A percentile compares a stretch with the other conserved stretches of the same genome.
phyloP scores from a whole-genome alignment of 2,888 invertebrate species.

The Drosophila merina region DNA sequence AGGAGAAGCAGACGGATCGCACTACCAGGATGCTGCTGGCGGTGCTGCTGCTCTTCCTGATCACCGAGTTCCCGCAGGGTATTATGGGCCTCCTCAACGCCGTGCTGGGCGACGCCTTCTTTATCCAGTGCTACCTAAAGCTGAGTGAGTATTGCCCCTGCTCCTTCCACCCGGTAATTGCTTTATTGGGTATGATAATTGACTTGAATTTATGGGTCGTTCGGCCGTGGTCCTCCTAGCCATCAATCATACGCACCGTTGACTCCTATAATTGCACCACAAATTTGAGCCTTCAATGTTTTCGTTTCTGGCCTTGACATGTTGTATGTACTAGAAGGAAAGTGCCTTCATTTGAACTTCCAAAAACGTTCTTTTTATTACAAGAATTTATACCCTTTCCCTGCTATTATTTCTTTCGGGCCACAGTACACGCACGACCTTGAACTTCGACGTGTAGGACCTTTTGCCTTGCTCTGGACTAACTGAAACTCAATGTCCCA shows the following conservation, averaged over 20 bases:
- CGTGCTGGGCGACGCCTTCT: slow-evolving; percentile 90
- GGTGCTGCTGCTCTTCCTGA: slow-evolving; percentile 92
- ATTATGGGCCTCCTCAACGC: slow-evolving; percentile 91
- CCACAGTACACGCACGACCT: neutral
- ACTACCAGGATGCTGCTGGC: slow-evolving; percentile 96
- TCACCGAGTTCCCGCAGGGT: slow-evolving; percentile 96
- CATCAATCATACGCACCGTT: slow-evolving; percentile 62
- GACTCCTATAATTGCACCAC: slow-evolving; percentile 22
- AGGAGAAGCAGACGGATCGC: slow-evolving; percentile 89
- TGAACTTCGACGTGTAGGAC: neutral
- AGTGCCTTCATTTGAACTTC: neutral
- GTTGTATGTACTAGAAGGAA: neutral
- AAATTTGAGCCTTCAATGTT: slow-evolving; percentile 7
- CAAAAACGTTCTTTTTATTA: neutral
- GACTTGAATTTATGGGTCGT: slow-evolving; percentile 33
- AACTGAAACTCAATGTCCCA: slow-evolving; percentile 40
- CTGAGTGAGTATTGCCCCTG: slow-evolving; percentile 86
- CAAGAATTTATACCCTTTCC: neutral
- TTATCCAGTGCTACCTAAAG: slow-evolving; percentile 91
- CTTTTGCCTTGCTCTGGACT: slow-evolving; percentile 14
- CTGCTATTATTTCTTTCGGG: neutral
- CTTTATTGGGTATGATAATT: slow-evolving; percentile 43
- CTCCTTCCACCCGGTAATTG: slow-evolving; percentile 11
- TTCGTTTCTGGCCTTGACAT: slow-evolving; percentile 18
- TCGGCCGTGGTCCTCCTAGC: slow-evolving; percentile 12